Percentiles rank a stretch among this genome's conserved stretches.
Evolutionary conservation across 2,797 vertebrate genomes (phyloP).

Genomic region (Periparus ater): DNA sequence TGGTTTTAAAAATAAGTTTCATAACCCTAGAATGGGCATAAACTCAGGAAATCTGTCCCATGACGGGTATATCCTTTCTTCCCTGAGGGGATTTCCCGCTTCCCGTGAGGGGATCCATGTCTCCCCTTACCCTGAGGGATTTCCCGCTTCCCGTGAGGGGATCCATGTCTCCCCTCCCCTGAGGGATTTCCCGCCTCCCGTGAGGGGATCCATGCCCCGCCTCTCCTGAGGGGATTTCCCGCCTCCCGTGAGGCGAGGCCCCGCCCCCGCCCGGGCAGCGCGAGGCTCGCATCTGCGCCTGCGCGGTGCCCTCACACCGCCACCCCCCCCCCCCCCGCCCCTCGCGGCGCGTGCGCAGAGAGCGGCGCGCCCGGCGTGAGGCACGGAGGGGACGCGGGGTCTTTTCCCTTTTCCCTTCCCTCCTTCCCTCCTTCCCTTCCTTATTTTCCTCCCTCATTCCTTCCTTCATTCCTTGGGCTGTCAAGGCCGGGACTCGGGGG

Average conservation of each 20-base stretch:
- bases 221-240: neutral
- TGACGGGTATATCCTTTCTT: no score
- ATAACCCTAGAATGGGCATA: neutral
- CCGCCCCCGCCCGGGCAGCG: neutral
- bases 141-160: rapidly evolving
- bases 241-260: neutral
- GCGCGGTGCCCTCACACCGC: neutral
- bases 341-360: neutral
- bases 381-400: rapidly evolving
- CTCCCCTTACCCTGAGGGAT: neutral
- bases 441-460: neutral
- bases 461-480: neutral
- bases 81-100: no score
- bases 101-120: rapidly evolving
- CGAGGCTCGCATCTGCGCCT: neutral
- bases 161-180: rapidly evolving
- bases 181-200: neutral
- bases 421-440: no score
- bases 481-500: neutral
- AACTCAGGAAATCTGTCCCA: neutral
- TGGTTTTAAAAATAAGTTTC: neutral
- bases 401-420: rapidly evolving
- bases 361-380: neutral
- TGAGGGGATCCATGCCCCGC: neutral
- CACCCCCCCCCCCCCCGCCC: rapidly evolving